Evolutionary conservation across 2,888 invertebrate genomes (phyloP), one percentile per base, ranked within the genome.

Genomic region (Meandrusa payeni): DNA sequence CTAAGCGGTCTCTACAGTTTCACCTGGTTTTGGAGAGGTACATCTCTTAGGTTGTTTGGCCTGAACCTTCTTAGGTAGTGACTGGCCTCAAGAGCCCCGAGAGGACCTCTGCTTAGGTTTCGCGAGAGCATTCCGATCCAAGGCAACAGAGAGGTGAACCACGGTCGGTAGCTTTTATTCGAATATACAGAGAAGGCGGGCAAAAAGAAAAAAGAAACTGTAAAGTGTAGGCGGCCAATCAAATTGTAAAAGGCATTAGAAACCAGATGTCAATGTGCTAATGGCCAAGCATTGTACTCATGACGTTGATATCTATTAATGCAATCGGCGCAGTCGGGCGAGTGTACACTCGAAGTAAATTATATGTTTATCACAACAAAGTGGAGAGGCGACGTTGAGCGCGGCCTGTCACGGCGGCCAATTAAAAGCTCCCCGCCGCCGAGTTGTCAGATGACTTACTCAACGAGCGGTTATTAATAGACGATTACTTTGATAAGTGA

Each of bases 291-390:
- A 28, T 34, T 22, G 27, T 42, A 36, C 36, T 36, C 29, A 36
- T 29, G 36, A 28, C 20, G 23, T 33, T 26, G 24, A 34, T 31
- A 43, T 43, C 38, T 37, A 37, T 26, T 26, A 10, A 26, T 19
- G 20, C 27, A 12, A 39, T 28, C 27, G 36, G n/a, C 28, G 13
- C 7, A 28, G 22, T 19, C 31, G 28, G n/a, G 15, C 20, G 44
- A 20, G 26, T n/a, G n/a, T 36, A 24, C 29, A 40, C 47, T 45
- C 52, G 41, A 55, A 52, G 57, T 59, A 61, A 63, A 64, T 68
- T 63, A 59, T 55, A 52, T 61, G 64, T 61, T 61, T 62, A 60
- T 55, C 56, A 62, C 56, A 57, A 61, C 59, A 57, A 55, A 51
- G 59, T 58, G 61, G 52, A 57, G 57, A 56, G 56, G 11, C 50